Conservation (phyloP, 2,888 invertebrate species). For the Spisula solida region DNA sequence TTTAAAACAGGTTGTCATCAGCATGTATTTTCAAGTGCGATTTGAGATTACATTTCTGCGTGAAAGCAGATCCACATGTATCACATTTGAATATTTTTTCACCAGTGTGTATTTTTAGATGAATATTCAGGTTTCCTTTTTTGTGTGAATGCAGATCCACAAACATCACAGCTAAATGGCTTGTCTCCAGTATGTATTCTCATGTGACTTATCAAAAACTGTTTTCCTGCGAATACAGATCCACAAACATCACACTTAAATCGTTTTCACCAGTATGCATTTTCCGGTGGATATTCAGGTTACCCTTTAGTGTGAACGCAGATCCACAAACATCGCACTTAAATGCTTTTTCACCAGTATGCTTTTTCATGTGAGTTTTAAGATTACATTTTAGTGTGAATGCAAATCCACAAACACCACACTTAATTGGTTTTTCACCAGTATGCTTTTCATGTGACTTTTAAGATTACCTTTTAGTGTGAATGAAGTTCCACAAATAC, state of each 20-base stretch:
- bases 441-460: slow-evolving; percentile 31
- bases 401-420: background rate
- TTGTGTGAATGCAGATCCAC: background rate
- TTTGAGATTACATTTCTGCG: background rate
- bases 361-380: slow-evolving; percentile 24
- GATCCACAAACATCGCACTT: slow-evolving; percentile 24
- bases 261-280: slow-evolving; percentile 23
- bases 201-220: background rate
- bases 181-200: slow-evolving; percentile 35
- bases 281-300: background rate
- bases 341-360: slow-evolving; percentile 18
- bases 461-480: background rate
- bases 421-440: slow-evolving; percentile 30
- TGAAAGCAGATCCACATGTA: background rate
- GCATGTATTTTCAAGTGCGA: background rate
- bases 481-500: background rate
- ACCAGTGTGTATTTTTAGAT: slow-evolving; percentile 41
- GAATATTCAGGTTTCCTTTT: background rate
- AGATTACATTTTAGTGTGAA: background rate
- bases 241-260: slow-evolving; percentile 31
- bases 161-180: slow-evolving; percentile 12
- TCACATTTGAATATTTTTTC: slow-evolving; percentile 21
- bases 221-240: background rate
- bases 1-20: too few species aligned
- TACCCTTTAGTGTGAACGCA: background rate